Evolutionary conservation across 2,888 invertebrate genomes (phyloP).

Genomic region (Iselma pallidipennis): DNA sequence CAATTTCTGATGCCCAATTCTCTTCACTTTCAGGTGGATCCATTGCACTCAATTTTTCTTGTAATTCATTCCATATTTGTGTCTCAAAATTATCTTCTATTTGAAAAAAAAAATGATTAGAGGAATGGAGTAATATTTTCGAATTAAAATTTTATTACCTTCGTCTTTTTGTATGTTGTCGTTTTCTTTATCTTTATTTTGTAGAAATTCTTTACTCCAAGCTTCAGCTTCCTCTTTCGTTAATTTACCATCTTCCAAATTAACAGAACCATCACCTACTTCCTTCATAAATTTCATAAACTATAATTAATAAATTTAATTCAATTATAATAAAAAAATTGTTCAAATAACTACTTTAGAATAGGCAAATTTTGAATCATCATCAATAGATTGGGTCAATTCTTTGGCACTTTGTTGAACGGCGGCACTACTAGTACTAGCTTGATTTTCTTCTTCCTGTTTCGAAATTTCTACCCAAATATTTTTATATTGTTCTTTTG

Average conservation of each 20-base stretch:
- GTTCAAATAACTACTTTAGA: constrained; percentile 60
- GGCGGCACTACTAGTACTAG: constrained; percentile 44
- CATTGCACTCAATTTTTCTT: constrained; percentile 72
- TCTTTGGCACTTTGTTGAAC: constrained; percentile 63
- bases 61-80: constrained; percentile 66
- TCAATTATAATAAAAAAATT: constrained; percentile 7
- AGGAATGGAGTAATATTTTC: background rate
- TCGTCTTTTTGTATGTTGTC: background rate
- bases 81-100: constrained; percentile 60
- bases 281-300: constrained; percentile 86
- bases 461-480: constrained; percentile 57
- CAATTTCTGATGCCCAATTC: constrained; percentile 71
- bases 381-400: constrained; percentile 63
- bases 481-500: constrained; percentile 30
- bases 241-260: constrained; percentile 58
- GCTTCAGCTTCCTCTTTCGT: constrained; percentile 54
- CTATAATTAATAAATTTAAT: constrained; percentile 52
- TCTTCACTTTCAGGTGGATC: constrained; percentile 64
- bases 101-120: background rate
- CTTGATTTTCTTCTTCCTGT: constrained; percentile 49
- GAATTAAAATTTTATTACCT: background rate
- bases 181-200: constrained; percentile 40
- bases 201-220: constrained; percentile 58
- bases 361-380: constrained; percentile 72
- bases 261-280: constrained; percentile 69